A percentile compares a stretch with the other conserved stretches of the same genome.
phyloP scores from a whole-genome alignment of 1,140 invertebrate species.

The Hyposmocoma kahamanoa region DNA sequence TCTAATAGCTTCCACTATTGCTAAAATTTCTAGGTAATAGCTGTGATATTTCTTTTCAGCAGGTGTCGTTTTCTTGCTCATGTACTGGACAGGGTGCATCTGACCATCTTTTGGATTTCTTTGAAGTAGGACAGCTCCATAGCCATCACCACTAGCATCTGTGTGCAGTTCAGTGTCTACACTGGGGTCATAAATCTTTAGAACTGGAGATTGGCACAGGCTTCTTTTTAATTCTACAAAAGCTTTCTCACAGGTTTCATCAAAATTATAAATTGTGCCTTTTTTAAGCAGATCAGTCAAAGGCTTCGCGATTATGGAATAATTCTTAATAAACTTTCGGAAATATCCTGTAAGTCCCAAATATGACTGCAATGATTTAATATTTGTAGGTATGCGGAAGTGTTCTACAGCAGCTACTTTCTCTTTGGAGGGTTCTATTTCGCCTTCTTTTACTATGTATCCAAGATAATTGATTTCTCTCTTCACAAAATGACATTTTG shows the following conservation, averaged over 20 bases:
- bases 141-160: conserved; percentile 36
- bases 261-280: conserved; percentile 24
- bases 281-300: conserved; percentile 23
- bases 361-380: conserved; percentile 22
- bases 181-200: conserved; percentile 40
- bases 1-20: background rate
- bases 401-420: conserved; percentile 16
- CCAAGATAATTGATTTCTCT: conserved; percentile 29
- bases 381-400: conserved; percentile 25
- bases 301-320: background rate
- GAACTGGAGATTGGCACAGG: conserved; percentile 26
- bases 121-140: conserved; percentile 41
- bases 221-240: conserved; percentile 22
- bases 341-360: conserved; percentile 10
- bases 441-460: conserved; percentile 12
- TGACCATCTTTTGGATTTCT: conserved; percentile 23
- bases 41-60: conserved; percentile 27
- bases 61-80: conserved; percentile 31
- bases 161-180: conserved; percentile 41
- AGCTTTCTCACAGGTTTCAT: conserved; percentile 9
- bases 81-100: conserved; percentile 38
- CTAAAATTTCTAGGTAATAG: conserved; percentile 8
- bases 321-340: background rate
- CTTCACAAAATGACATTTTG: conserved; percentile 33
- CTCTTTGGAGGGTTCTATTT: conserved; percentile 14